Evolutionary conservation across 2,113 vertebrate genomes (phyloP), one percentile per base, ranked within the genome.

Genomic region (Dinomys branickii): DNA sequence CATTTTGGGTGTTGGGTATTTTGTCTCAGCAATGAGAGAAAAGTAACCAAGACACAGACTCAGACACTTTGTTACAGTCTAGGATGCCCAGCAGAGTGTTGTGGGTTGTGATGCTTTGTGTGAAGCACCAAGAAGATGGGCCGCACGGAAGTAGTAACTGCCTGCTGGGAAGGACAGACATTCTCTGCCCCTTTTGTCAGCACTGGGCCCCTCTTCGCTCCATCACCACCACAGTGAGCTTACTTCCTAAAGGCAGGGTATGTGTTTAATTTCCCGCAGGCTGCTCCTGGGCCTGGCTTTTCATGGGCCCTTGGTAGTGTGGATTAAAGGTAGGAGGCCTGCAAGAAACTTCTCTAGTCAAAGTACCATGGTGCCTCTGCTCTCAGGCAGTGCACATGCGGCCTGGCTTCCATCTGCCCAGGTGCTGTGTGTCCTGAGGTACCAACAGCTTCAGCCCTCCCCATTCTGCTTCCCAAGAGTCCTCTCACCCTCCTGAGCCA

Each of bases 371-470:
- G 77, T 11, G 30, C 16, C 16, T 73, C 41, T 22, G 35, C 4
- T 11, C 33, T 20, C 5, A 41, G 30, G 90, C 85, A 38, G 19
- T 38, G 4, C 84, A 52, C 13, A 11, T 7, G 1, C 2, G 19
- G 20, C 5, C 2, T 3, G 52, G 61, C 3, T 59, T 28, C 54
- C 33, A 19, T 3, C 6, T 1, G 19, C 65, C 73, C 41, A 2
- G 13, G 0, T 4, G 3, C 1, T 26, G 5, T 59, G 13, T 16
- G 24, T 83, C 38, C 30, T 7, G 3, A 4, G 33, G 35, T 20
- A 54, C 17, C 28, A 47, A 16, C 7, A 58, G 47, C 33, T 3
- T 30, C 9, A 54, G 44, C 22, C 8, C 59, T 28, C 30, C 35
- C 7, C 30, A 52, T 73, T 19, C 17, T 80, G 38, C 69, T 54